Evolutionary conservation across 2,888 invertebrate genomes (phyloP).

Genomic region (Sminthurinus aureus): DNA sequence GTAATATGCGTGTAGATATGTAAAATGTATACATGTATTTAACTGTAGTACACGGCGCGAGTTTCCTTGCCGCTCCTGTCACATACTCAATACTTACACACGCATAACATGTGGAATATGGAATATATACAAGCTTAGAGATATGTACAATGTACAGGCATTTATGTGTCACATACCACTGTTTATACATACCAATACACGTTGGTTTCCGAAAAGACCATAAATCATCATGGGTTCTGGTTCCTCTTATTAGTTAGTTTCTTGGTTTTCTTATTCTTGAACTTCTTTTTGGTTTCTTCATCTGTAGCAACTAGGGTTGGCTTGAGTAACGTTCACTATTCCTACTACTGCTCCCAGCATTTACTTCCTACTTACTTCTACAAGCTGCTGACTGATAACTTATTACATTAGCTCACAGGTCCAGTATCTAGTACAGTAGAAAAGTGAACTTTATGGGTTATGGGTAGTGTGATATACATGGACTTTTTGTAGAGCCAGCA

Average conservation of each 20-base stretch:
- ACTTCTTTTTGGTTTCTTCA: background rate
- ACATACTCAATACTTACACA: conserved; percentile 19
- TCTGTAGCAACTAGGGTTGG: too few relatives aligned
- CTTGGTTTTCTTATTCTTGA: background rate
- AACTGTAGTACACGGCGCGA: too few relatives aligned
- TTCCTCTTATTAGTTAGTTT: conserved; percentile 29
- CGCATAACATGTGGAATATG: too few relatives aligned
- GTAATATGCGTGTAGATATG: background rate
- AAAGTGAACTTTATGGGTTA: too few relatives aligned
- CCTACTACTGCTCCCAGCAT: background rate
- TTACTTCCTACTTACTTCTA: background rate
- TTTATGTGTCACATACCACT: too few relatives aligned
- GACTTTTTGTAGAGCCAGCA: too few relatives aligned
- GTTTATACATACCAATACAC: too few relatives aligned
- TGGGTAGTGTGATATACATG: too few relatives aligned
- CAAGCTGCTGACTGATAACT: background rate
- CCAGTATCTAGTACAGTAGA: background rate
- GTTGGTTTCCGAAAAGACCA: conserved; percentile 28
- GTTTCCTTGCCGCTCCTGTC: conserved; percentile 15
- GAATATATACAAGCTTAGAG: too few relatives aligned
- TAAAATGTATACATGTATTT: too few relatives aligned
- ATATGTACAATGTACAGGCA: background rate
- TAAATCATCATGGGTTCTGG: conserved; percentile 40
- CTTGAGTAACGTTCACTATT: too few relatives aligned
- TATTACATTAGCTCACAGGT: too few relatives aligned